These are phyloP conservation scores for Brachyalestes nurse DNA, from an alignment of 2,797 vertebrate genomes.

Conservation along the genomic window DNA sequence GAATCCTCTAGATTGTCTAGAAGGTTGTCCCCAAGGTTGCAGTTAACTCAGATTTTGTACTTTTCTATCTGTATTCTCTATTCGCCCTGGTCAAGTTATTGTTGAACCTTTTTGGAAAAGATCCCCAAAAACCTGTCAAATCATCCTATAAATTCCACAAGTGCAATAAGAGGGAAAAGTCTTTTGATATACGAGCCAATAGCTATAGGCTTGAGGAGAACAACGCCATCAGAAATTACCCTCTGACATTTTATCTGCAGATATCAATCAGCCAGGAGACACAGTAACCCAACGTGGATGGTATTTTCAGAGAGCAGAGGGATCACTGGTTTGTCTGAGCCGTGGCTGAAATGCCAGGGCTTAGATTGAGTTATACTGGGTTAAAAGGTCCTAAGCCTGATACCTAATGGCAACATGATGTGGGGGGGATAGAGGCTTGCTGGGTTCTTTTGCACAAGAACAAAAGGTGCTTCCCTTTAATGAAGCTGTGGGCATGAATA, in stretches of 20 bases:
- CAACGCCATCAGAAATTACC: constrained; percentile 51
- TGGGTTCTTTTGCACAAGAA: constrained; percentile 4
- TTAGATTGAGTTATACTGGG: constrained; percentile 49
- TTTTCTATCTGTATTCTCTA: constrained; percentile 37
- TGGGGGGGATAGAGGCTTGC: background rate
- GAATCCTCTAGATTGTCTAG: background rate
- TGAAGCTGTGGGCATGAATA: background rate
- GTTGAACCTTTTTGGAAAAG: constrained; percentile 57
- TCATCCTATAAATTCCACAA: constrained; percentile 64
- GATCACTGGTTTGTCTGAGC: constrained; percentile 51
- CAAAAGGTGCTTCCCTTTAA: background rate
- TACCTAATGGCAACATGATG: constrained; percentile 20
- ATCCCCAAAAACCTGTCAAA: constrained; percentile 65
- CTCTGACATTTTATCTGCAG: constrained; percentile 76
- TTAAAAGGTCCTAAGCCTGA: constrained; percentile 48
- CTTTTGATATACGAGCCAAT: constrained; percentile 68
- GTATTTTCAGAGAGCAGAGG: constrained; percentile 45
- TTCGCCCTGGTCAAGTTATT: constrained; percentile 62
- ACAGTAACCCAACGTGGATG: constrained; percentile 48
- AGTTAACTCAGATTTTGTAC: constrained; percentile 52
- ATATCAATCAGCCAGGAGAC: constrained; percentile 68
- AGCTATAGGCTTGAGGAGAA: constrained; percentile 42
- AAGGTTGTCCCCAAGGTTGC: background rate
- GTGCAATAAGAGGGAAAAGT: constrained; percentile 58
- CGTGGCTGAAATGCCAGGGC: constrained; percentile 53